phyloP scores from a whole-genome alignment of 2,113 vertebrate species.

The Rousettus leschenaultii region DNA sequence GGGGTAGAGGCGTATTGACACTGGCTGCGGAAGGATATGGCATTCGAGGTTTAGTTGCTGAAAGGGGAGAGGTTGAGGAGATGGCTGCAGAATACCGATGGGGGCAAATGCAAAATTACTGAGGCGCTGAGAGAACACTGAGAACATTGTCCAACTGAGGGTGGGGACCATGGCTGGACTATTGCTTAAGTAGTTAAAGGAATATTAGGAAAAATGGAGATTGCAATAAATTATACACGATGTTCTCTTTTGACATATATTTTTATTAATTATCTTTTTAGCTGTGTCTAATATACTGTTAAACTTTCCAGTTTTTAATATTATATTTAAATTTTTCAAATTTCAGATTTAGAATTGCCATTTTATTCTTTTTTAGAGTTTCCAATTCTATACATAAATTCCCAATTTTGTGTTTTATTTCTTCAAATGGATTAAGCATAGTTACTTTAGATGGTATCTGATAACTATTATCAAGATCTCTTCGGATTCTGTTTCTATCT shows the following conservation, averaged over 20 bases:
- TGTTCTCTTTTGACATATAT: background rate
- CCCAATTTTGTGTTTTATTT: background rate
- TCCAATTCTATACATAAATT: background rate
- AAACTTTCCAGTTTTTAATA: background rate
- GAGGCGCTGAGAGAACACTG: background rate
- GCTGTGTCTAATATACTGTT: background rate
- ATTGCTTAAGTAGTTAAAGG: background rate
- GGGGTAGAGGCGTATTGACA: accelerated
- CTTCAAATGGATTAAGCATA: background rate
- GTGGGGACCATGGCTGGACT: background rate
- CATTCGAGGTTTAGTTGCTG: background rate
- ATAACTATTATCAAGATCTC: background rate
- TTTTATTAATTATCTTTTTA: background rate
- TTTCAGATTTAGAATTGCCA: background rate
- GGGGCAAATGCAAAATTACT: background rate
- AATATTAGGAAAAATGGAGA: background rate
- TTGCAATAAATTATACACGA: background rate
- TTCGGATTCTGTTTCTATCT: background rate
- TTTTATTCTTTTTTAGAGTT: background rate
- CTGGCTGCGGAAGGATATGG: background rate
- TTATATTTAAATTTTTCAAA: background rate
- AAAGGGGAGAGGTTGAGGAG: background rate
- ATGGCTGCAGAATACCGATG: background rate
- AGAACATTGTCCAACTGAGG: background rate
- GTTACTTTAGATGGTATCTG: background rate